These are phyloP conservation scores for Drosophila triauraria DNA, from an alignment of 1,140 invertebrate species.

Conservation along the genomic window DNA sequence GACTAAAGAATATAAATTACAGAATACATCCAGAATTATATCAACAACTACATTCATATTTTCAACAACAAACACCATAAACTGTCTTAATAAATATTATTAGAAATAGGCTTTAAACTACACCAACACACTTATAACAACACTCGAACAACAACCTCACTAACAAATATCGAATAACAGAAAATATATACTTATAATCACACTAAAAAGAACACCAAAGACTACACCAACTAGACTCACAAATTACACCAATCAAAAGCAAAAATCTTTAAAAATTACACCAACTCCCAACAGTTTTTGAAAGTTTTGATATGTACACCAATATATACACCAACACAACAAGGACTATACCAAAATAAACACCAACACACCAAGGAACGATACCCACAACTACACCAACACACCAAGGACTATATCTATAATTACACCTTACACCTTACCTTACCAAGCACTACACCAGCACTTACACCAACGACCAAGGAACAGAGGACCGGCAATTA, in stretches of 20 bases:
- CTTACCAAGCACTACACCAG: not conserved
- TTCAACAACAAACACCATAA: not conserved
- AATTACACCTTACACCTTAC: no score
- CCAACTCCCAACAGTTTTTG: no score
- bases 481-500: not conserved
- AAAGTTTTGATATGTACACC: no score
- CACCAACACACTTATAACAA: not conserved
- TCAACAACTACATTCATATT: not conserved
- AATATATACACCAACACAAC: not conserved
- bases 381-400: not conserved
- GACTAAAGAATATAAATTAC: not conserved
- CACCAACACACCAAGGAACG: no score
- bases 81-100: not conserved
- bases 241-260: no score
- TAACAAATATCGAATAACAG: not conserved
- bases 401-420: no score
- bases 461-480: slow-evolving; percentile 12
- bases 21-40: not conserved
- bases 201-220: not conserved
- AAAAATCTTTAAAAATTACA: not conserved
- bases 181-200: not conserved
- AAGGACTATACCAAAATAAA: not conserved
- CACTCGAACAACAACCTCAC: not conserved
- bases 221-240: not conserved
- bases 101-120: not conserved